These are phyloP conservation scores for Meteorus colon DNA, from an alignment of 2,888 invertebrate species.

Conservation along the genomic window DNA sequence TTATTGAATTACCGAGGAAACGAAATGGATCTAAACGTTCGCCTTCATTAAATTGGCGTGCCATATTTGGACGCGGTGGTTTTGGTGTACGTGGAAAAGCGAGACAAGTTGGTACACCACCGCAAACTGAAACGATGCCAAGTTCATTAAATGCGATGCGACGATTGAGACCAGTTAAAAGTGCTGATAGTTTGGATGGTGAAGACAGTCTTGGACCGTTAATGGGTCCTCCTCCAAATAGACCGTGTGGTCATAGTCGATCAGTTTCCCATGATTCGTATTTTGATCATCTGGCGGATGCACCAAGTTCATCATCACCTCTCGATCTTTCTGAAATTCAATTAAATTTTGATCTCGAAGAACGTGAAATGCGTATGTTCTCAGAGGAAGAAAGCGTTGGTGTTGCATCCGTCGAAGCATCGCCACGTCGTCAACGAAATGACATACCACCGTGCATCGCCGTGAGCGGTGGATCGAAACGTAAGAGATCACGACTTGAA, in stretches of 20 bases:
- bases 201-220: conserved; percentile 67
- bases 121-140: conserved; percentile 68
- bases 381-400: conserved; percentile 88
- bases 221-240: conserved; percentile 73
- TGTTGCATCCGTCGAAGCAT: conserved; percentile 73
- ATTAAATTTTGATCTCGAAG: conserved; percentile 88
- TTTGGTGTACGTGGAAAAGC: conserved; percentile 66
- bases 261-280: conserved; percentile 96
- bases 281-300: conserved; percentile 86
- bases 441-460: conserved; percentile 68
- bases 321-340: conserved; percentile 89
- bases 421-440: conserved; percentile 70
- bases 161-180: conserved; percentile 80
- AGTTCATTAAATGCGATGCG: conserved; percentile 69
- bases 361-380: conserved; percentile 89
- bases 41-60: conserved; percentile 83
- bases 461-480: conserved; percentile 68
- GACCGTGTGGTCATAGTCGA: conserved; percentile 76
- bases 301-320: conserved; percentile 72
- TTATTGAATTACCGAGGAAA: conserved; percentile 88
- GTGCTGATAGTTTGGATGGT: conserved; percentile 79
- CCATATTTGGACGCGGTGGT: conserved; percentile 79
- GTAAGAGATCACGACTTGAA: conserved; percentile 83
- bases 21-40: conserved; percentile 81
- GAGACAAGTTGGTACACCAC: conserved; percentile 76